These are phyloP conservation scores for Andinoacara biseriatus DNA, from an alignment of 2,113 vertebrate genomes.

Conservation along the genomic window DNA sequence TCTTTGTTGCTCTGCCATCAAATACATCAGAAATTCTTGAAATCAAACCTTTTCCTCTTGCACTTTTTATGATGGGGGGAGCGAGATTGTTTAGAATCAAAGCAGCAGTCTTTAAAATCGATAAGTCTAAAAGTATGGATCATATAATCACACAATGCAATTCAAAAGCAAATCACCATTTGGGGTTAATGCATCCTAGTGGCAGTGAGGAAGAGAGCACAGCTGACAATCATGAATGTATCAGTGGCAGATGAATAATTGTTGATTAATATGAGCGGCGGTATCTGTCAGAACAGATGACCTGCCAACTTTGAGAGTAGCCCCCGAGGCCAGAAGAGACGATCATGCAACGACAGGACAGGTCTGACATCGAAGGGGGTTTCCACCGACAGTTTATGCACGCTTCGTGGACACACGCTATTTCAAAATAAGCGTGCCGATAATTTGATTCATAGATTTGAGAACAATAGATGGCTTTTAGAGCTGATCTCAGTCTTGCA, in stretches of 20 bases:
- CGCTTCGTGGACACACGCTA: constrained; percentile 38
- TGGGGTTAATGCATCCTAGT: not conserved
- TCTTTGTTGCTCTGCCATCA: not conserved
- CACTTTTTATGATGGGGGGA: not conserved
- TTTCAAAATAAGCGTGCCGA: constrained; percentile 37
- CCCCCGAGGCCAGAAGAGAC: constrained; percentile 37
- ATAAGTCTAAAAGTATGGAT: not conserved
- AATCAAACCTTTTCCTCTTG: not conserved
- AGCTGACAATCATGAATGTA: constrained; percentile 42
- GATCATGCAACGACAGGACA: constrained; percentile 50
- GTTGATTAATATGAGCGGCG: constrained; percentile 36
- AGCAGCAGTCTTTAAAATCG: not conserved
- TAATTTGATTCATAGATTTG: constrained; percentile 10
- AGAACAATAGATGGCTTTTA: constrained; percentile 1
- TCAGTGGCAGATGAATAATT: constrained; percentile 52
- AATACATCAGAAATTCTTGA: not conserved
- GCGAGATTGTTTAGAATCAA: not conserved
- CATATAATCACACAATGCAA: not conserved
- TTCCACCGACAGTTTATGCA: constrained; percentile 55
- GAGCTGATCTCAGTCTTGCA: not conserved
- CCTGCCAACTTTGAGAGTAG: constrained; percentile 56
- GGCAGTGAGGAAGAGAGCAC: constrained; percentile 18
- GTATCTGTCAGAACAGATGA: constrained; percentile 63
- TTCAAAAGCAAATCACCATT: not conserved
- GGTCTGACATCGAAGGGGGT: constrained; percentile 59